A percentile compares a stretch with the other conserved stretches of the same genome.
Evolutionary conservation across 2,888 invertebrate genomes (phyloP).

Genomic region (Crocallis elinguaria): DNA sequence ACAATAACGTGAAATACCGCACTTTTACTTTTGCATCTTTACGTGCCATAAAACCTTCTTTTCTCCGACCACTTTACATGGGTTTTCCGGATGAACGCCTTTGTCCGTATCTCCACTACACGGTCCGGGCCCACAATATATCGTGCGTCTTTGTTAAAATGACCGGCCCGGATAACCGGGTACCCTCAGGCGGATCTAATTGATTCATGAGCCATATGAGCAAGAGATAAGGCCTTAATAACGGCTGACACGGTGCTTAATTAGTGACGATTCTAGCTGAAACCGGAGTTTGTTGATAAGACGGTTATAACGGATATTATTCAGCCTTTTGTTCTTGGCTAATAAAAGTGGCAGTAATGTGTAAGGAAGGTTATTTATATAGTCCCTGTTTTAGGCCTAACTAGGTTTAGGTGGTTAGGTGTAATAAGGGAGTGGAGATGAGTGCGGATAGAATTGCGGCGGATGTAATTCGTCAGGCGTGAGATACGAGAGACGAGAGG

Average conservation of each 20-base stretch:
- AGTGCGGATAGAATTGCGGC: slow-evolving; percentile 28
- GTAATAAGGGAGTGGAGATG: slow-evolving; percentile 26
- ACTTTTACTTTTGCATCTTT: slow-evolving; percentile 33
- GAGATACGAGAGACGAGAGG: slow-evolving; percentile 16
- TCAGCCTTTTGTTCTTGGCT: slow-evolving; percentile 31
- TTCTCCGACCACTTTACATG: slow-evolving; percentile 37
- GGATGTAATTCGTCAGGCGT: slow-evolving; percentile 27
- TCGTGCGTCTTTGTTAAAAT: slow-evolving; percentile 47
- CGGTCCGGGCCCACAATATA: slow-evolving; percentile 43
- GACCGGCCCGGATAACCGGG: slow-evolving; percentile 29
- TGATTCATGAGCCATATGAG: slow-evolving; percentile 64
- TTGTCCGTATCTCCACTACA: slow-evolving; percentile 40
- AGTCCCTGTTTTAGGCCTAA: slow-evolving; percentile 21
- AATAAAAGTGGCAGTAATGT: slow-evolving; percentile 37
- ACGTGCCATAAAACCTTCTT: slow-evolving; percentile 37
- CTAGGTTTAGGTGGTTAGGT: slow-evolving; percentile 25
- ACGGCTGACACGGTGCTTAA: slow-evolving; percentile 57
- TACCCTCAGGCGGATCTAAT: slow-evolving; percentile 50
- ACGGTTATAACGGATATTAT: slow-evolving; percentile 25
- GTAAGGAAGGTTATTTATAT: slow-evolving; percentile 29
- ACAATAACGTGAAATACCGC: slow-evolving; percentile 29
- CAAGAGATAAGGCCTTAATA: slow-evolving; percentile 58
- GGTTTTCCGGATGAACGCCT: slow-evolving; percentile 43
- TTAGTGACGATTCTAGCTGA: slow-evolving; percentile 50
- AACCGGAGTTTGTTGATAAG: slow-evolving; percentile 45